Evolutionary conservation across 2,797 vertebrate species (phyloP), one percentile per base, ranked within the genome.

Genomic region (Okamejei kenojei): DNA sequence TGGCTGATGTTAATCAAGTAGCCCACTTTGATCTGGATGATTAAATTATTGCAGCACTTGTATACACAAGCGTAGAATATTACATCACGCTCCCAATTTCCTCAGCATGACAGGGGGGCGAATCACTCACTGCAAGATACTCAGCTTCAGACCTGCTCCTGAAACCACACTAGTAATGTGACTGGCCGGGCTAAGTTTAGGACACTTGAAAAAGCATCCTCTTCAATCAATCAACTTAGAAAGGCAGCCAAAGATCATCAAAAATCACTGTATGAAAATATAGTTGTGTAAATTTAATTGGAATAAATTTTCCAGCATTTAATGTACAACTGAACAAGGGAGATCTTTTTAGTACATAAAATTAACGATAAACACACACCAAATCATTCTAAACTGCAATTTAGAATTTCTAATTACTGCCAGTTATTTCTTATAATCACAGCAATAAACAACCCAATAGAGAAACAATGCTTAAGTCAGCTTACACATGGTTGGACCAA

Each of bases 401-500:
- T 84, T 63, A n/a, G 0, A 84, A 63, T n/a, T 61, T 11, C 81
- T 84, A 63, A 81, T 15, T 38, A 82, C 7, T 58, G 7, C 9
- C 45, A 29, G 23, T 82, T 58, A 26, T 81, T 54, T 54, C 68
- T 71, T 29, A n/a, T n/a, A 77, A 77, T 32, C 15, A 32, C 19
- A 9, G 10, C 10, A 9, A 32, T 35, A 88, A 88, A 68, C 7
- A 68, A 35, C 19, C 63, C n/a, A 88, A 88, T 65, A 35, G 4
- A 74, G 73, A 73, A 23, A 54, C 11, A 45, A 92, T 76, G 35
- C 35, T n/a, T 71, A 79, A 78, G 82, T 38, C 65, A 90, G 96
- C 98, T 96, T 96, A 99, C 99, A 96, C 93, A 96, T 96, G 63
- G 95, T 94, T 54, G 96, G 95, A 68, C 97, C 98, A 5, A 96